Conservation (phyloP, 1,140 invertebrate genomes). For the Neoseiulus cucumeris region DNA sequence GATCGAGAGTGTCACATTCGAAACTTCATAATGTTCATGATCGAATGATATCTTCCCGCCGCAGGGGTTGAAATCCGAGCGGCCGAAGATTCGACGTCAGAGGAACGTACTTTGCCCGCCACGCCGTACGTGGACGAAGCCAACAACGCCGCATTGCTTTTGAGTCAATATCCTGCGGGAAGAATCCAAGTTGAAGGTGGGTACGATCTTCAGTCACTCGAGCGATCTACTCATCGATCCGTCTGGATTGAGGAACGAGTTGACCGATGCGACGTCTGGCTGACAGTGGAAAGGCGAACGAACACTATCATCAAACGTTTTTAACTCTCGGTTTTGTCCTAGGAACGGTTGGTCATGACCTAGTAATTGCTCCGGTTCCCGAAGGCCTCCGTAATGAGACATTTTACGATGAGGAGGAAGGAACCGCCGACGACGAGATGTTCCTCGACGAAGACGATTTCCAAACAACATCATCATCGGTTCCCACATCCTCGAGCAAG, state of each 20-base stretch:
- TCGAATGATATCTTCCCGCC: background rate
- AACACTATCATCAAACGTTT: no score
- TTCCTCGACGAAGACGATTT: slow-evolving; percentile 40
- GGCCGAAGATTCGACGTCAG: background rate
- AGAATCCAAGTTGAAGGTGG: background rate
- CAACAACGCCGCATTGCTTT: background rate
- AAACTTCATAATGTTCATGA: background rate
- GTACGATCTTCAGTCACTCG: no score
- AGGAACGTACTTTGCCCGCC: background rate
- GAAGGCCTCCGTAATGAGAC: slow-evolving; percentile 25
- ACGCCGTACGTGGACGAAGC: slow-evolving; percentile 8
- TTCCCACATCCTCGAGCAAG: slow-evolving; percentile 14
- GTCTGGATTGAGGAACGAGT: no score
- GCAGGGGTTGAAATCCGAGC: background rate
- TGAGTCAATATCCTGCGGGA: background rate
- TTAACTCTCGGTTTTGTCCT: slow-evolving; percentile 19
- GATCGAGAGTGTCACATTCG: slow-evolving; percentile 1
- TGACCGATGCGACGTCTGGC: no score
- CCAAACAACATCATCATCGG: slow-evolving; percentile 17
- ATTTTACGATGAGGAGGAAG: slow-evolving; percentile 22
- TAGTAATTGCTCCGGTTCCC: slow-evolving; percentile 64
- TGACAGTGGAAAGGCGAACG: no score
- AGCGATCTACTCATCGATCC: no score
- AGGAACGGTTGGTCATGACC: slow-evolving; percentile 74
- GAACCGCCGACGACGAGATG: slow-evolving; percentile 48